These are phyloP conservation scores for Portunus trituberculatus DNA, from an alignment of 1,140 invertebrate genomes.

Conservation along the genomic window DNA sequence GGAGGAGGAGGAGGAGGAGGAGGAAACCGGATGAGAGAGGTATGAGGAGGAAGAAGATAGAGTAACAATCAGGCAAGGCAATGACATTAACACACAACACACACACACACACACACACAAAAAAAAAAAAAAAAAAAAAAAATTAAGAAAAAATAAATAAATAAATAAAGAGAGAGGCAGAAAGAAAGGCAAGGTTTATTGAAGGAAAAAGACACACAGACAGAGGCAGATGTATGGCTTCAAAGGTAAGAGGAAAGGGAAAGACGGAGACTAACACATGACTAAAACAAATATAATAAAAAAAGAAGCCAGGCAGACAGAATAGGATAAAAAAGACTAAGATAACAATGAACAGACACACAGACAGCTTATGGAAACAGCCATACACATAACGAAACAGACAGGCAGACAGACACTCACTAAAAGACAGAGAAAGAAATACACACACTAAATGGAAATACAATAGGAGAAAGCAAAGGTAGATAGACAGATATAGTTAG, in stretches of 20 bases:
- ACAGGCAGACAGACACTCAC: too few species aligned
- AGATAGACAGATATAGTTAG: neutral
- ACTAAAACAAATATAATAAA: neutral
- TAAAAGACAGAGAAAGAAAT: neutral
- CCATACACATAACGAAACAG: too few species aligned
- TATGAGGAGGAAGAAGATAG: neutral
- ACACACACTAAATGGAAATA: neutral
- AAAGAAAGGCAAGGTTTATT: neutral
- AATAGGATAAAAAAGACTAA: neutral
- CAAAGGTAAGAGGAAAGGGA: neutral
- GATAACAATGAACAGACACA: too few species aligned
- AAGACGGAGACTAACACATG: neutral
- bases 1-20: neutral
- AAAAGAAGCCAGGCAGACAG: neutral
- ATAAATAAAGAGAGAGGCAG: neutral
- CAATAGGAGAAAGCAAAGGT: neutral
- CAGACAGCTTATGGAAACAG: too few species aligned
- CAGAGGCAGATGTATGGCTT: neutral
- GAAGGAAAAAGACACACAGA: neutral
- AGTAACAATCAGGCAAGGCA: neutral
- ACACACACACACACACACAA: neutral
- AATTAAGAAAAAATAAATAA: too few species aligned
- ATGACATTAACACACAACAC: neutral
- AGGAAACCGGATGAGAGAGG: neutral
- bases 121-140: slow-evolving; percentile 29